Evolutionary conservation across 2,888 invertebrate species (phyloP), one percentile per base, ranked within the genome.

Genomic region (Conchocele bisecta): DNA sequence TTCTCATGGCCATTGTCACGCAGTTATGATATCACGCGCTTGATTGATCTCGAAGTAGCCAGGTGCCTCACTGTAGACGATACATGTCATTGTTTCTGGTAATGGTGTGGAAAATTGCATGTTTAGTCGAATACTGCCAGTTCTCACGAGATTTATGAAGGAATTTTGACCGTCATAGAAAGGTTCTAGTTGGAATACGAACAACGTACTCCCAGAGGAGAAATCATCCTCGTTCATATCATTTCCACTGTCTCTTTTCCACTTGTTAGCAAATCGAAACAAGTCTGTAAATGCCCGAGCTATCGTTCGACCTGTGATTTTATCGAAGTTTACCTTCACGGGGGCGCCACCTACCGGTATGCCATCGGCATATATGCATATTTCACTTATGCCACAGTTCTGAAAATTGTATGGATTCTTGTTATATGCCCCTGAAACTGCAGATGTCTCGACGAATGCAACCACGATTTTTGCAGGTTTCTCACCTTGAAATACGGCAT

Each of bases 51-150:
- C n/a, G n/a, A n/a, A n/a, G n/a, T n/a, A n/a, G n/a, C n/a, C n/a
- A n/a, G n/a, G n/a, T n/a, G n/a, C n/a, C n/a, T n/a, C n/a, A n/a
- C n/a, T n/a, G n/a, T n/a, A n/a, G n/a, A n/a, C n/a, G n/a, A n/a
- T n/a, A n/a, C n/a, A n/a, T n/a, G n/a, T n/a, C n/a, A n/a, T n/a
- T n/a, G n/a, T n/a, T n/a, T n/a, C n/a, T n/a, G n/a, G n/a, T n/a
- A n/a, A n/a, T n/a, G n/a, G n/a, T n/a, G n/a, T n/a, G n/a, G n/a
- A n/a, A n/a, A n/a, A n/a, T n/a, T n/a, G n/a, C n/a, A n/a, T n/a
- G n/a, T n/a, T n/a, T n/a, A 51, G 26, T 31, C 51, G 31, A n/a
- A 51, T 31, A 33, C 22, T 51, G 9, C 51, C 51, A 29, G 51
- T 31, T 22, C 35, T 51, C 2, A 22, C 17, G 6, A 51, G 31